Evolutionary conservation across 2,888 invertebrate genomes (phyloP).

Genomic region (Amphipoea oculea): DNA sequence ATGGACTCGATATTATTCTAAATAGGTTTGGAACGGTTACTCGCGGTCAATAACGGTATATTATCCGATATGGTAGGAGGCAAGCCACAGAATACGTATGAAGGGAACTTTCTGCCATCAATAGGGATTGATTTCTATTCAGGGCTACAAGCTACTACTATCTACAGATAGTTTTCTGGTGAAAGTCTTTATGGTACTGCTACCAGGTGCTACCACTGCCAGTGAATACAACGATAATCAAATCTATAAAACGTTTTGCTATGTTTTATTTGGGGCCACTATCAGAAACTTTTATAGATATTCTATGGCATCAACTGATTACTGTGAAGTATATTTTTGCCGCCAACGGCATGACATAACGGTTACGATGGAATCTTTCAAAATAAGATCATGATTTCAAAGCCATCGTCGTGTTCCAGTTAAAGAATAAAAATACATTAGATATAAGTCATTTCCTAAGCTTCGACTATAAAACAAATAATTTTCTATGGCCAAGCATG

Average conservation of each 20-base stretch:
- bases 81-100: conserved; percentile 20
- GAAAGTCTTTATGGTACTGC: neutral
- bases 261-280: neutral
- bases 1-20: conserved; percentile 19
- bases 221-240: neutral
- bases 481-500: conserved; percentile 42
- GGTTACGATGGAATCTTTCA: neutral
- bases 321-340: neutral
- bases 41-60: conserved; percentile 40
- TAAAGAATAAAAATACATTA: too few relatives aligned
- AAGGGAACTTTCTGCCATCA: conserved; percentile 8
- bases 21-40: conserved; percentile 39
- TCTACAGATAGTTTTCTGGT: neutral
- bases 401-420: too few relatives aligned
- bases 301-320: neutral
- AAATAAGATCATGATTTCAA: too few relatives aligned
- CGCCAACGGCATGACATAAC: conserved; percentile 18
- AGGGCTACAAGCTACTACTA: neutral
- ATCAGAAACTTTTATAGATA: neutral
- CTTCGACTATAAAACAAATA: conserved; percentile 52
- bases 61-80: conserved; percentile 34
- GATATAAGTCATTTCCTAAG: conserved; percentile 36
- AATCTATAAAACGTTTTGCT: neutral
- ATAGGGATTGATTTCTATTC: conserved; percentile 19
- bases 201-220: neutral